These are phyloP conservation scores for Chrysaora quinquecirrha DNA, from an alignment of 30 jellyfish, hydroid and myxozoan species.

Conservation along the genomic window DNA sequence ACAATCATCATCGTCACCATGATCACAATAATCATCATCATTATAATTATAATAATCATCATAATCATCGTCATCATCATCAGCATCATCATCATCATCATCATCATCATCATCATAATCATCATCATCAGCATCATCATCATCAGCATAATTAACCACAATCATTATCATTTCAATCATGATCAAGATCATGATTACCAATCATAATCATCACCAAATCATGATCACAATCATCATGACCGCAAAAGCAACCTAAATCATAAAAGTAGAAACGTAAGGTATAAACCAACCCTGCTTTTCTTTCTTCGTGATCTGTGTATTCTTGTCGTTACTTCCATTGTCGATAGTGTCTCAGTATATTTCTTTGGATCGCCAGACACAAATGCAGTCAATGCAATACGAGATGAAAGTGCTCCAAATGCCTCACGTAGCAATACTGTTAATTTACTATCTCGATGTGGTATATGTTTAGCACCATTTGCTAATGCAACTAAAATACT, in stretches of 20 bases:
- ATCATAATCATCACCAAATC: background rate
- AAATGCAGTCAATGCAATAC: constrained; percentile 75
- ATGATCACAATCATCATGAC: background rate
- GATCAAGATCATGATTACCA: background rate
- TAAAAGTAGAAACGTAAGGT: background rate
- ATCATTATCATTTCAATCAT: background rate
- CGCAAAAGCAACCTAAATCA: background rate
- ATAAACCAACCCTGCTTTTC: constrained; percentile 81
- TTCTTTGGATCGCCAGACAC: constrained; percentile 90
- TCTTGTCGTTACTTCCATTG: constrained; percentile 87
- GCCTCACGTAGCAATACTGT: constrained; percentile 88
- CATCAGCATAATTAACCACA: background rate
- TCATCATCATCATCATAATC: background rate
- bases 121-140: background rate
- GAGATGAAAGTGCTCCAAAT: constrained; percentile 90
- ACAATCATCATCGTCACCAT: no score
- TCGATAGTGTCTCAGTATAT: constrained; percentile 76
- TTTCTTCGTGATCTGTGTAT: constrained; percentile 89
- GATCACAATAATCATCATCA: background rate
- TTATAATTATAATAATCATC: background rate
- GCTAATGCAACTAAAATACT: constrained; percentile 87
- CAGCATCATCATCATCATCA: background rate
- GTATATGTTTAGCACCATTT: constrained; percentile 95
- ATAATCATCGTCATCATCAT: background rate
- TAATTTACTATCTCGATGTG: constrained; percentile 91